These are phyloP conservation scores for Leptinotarsa haldemani DNA, from an alignment of 2,888 invertebrate genomes.

Conservation along the genomic window DNA sequence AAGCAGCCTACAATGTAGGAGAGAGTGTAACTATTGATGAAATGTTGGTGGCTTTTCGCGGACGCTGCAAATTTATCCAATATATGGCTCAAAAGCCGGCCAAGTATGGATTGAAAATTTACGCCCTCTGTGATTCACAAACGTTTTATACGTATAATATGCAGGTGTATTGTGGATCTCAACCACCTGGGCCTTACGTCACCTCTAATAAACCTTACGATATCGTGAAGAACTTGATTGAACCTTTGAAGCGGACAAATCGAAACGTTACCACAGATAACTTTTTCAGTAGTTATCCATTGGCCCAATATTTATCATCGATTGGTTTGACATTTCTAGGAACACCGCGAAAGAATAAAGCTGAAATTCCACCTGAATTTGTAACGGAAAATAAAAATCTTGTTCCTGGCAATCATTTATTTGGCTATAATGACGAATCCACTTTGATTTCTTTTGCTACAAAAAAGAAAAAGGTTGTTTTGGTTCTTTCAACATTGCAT, in stretches of 20 bases:
- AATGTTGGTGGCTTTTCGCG: conserved; percentile 38
- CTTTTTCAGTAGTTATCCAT: conserved; percentile 40
- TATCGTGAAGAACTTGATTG: conserved; percentile 40
- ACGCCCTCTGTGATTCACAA: conserved; percentile 42
- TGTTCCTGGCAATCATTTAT: conserved; percentile 5
- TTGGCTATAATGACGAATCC: conserved; percentile 9
- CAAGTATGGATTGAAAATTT: conserved; percentile 24
- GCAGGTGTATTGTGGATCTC: conserved; percentile 49
- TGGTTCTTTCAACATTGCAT: conserved; percentile 51
- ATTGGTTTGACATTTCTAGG: conserved; percentile 42
- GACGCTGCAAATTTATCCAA: conserved; percentile 39
- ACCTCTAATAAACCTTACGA: conserved; percentile 43
- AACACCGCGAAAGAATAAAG: conserved; percentile 16
- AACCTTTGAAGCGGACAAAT: conserved; percentile 43
- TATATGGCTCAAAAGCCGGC: conserved; percentile 47
- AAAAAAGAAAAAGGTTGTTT: conserved; percentile 45
- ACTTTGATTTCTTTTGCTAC: conserved; percentile 7
- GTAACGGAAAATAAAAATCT: conserved; percentile 5
- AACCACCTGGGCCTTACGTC: conserved; percentile 45
- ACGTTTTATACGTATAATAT: conserved; percentile 45
- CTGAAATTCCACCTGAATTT: conserved; percentile 7
- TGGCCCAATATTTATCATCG: conserved; percentile 40
- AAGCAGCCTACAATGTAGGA: not conserved
- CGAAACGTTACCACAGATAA: conserved; percentile 50
- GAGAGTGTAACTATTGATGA: conserved; percentile 35